These are phyloP conservation scores for Petrolisthes manimaculis DNA, from an alignment of 2,888 invertebrate species.

Conservation along the genomic window DNA sequence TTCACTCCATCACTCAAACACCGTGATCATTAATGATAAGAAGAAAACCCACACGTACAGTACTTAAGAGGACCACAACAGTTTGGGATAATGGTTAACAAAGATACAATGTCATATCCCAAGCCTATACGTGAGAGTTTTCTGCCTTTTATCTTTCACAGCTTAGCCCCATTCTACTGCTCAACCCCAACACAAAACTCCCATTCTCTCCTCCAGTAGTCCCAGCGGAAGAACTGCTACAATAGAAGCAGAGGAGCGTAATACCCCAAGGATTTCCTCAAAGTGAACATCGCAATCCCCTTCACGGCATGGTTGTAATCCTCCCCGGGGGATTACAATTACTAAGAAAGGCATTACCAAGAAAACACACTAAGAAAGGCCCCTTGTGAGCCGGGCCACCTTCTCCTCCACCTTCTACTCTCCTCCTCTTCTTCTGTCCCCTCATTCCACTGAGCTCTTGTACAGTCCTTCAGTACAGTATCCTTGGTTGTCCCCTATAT, in stretches of 20 bases:
- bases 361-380: slow-evolving; percentile 11
- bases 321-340: slow-evolving; percentile 44
- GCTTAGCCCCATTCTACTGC: background rate
- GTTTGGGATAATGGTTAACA: too few species aligned
- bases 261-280: slow-evolving; percentile 48
- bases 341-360: slow-evolving; percentile 44
- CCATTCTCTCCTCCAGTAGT: slow-evolving; percentile 4
- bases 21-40: too few species aligned
- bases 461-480: too few species aligned
- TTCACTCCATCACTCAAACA: too few species aligned
- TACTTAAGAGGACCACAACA: too few species aligned
- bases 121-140: too few species aligned
- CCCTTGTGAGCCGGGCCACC: too few species aligned
- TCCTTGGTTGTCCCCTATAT: too few species aligned
- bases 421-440: background rate
- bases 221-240: slow-evolving; percentile 36
- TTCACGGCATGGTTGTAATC: slow-evolving; percentile 44
- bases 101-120: too few species aligned
- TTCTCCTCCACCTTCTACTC: background rate
- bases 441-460: background rate
- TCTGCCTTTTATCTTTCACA: background rate
- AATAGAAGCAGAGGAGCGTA: slow-evolving; percentile 44
- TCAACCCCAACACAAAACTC: background rate
- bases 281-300: slow-evolving; percentile 48
- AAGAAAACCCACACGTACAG: too few species aligned